Percentiles rank a stretch among this genome's conserved stretches.
These are phyloP conservation scores for Diplolepis rosae DNA, from an alignment of 2,888 invertebrate species.

Conservation along the genomic window DNA sequence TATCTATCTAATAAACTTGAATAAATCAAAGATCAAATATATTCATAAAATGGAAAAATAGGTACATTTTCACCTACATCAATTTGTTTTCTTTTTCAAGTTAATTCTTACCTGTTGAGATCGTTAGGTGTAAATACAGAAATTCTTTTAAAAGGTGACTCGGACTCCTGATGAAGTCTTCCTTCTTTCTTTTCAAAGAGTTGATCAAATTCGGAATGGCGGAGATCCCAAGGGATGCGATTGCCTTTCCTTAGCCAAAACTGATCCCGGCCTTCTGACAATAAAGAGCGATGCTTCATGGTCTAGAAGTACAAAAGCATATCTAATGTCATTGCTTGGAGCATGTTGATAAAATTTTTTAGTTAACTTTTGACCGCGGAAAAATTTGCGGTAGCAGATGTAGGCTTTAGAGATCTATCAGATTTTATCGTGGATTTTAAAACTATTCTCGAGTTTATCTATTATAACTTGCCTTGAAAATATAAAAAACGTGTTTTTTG, in stretches of 20 bases:
- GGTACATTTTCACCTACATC: too few relatives aligned
- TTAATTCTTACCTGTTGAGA: constrained; percentile 3
- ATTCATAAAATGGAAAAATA: too few relatives aligned
- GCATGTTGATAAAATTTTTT: neutral
- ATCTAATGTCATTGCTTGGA: constrained; percentile 1
- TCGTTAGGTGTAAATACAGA: neutral
- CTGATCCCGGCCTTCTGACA: neutral
- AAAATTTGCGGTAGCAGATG: neutral
- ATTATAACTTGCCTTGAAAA: too few relatives aligned
- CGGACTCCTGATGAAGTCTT: neutral
- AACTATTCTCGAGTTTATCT: neutral
- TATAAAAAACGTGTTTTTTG: too few relatives aligned
- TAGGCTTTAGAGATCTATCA: neutral
- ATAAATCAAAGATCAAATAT: too few relatives aligned
- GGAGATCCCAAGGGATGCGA: constrained; percentile 1
- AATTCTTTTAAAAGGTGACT: constrained; percentile 3
- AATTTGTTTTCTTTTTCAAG: too few relatives aligned
- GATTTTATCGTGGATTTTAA: neutral
- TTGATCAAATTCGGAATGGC: constrained; percentile 7
- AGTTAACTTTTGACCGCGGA: neutral
- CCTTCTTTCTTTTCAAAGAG: neutral
- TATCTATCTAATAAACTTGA: too few relatives aligned
- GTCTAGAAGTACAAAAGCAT: constrained; percentile 15
- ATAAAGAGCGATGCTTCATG: constrained; percentile 13
- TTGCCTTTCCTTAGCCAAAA: constrained; percentile 16